Percentiles rank a stretch among this genome's conserved stretches.
Conservation (phyloP, 2,113 vertebrate species). For the Campylomormyrus tamandua region DNA sequence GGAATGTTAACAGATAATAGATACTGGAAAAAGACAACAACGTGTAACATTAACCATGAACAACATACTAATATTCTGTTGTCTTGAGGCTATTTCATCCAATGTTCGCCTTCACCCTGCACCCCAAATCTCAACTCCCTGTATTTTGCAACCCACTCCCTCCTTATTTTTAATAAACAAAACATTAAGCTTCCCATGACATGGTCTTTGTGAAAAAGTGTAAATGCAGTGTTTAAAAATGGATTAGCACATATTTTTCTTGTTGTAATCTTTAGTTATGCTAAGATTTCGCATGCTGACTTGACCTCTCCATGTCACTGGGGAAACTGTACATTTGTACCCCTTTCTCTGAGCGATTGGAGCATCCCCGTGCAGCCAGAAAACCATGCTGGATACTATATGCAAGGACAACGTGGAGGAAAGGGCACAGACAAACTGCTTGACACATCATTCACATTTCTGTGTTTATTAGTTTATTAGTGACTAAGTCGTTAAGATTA, state of each 20-base stretch:
- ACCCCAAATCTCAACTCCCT: background rate
- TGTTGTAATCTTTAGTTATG: background rate
- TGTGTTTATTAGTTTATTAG: background rate
- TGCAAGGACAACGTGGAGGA: background rate
- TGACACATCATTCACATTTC: background rate
- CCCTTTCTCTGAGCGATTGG: background rate
- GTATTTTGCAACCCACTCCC: background rate
- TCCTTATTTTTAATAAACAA: background rate
- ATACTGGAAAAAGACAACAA: background rate
- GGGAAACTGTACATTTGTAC: background rate
- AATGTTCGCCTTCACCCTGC: background rate
- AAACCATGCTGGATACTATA: background rate
- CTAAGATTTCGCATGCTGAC: background rate
- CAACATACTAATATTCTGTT: background rate
- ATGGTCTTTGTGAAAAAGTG: background rate
- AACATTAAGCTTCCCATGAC: background rate
- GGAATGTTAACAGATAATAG: background rate
- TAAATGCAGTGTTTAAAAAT: background rate
- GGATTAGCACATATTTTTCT: background rate
- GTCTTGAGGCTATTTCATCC: background rate
- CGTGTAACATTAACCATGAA: background rate
- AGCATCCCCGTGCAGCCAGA: background rate
- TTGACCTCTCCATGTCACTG: background rate
- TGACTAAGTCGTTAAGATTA: background rate
- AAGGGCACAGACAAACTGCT: background rate